phyloP scores from a whole-genome alignment of 2,888 invertebrate genomes.

The Ametastegia equiseti region DNA sequence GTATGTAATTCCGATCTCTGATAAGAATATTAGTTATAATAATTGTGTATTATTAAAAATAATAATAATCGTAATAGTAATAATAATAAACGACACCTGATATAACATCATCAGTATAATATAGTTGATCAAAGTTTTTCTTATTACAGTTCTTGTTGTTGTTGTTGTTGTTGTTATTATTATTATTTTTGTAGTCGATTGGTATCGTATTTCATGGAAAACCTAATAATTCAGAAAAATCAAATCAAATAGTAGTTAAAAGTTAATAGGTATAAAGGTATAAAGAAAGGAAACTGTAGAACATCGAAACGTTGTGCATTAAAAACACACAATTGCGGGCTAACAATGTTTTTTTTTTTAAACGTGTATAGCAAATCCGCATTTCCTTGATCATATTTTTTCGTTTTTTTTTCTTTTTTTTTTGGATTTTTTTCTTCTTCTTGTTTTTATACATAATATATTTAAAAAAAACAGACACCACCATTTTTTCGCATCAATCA shows the following conservation, averaged over 20 bases:
- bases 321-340: not conserved
- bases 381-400: not conserved
- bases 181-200: not conserved
- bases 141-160: not conserved
- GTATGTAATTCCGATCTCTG: constrained; percentile 10
- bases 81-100: constrained; percentile 20
- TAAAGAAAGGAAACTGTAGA: not conserved
- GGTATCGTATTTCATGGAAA: constrained; percentile 7
- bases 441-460: not conserved
- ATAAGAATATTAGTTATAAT: not conserved
- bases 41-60: too few relatives aligned
- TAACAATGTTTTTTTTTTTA: not conserved
- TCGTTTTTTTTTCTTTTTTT: not conserved
- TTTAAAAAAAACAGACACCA: not conserved
- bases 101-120: not conserved
- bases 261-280: not conserved
- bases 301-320: not conserved
- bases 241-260: too few relatives aligned
- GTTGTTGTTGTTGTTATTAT: not conserved
- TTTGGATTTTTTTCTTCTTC: too few relatives aligned
- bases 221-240: constrained; percentile 6
- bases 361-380: not conserved
- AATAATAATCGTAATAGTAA: not conserved
- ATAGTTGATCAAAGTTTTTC: not conserved
- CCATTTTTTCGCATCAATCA: not conserved